Evolutionary conservation across 2,888 invertebrate genomes (phyloP).

Genomic region (Meteorus cinctellus): DNA sequence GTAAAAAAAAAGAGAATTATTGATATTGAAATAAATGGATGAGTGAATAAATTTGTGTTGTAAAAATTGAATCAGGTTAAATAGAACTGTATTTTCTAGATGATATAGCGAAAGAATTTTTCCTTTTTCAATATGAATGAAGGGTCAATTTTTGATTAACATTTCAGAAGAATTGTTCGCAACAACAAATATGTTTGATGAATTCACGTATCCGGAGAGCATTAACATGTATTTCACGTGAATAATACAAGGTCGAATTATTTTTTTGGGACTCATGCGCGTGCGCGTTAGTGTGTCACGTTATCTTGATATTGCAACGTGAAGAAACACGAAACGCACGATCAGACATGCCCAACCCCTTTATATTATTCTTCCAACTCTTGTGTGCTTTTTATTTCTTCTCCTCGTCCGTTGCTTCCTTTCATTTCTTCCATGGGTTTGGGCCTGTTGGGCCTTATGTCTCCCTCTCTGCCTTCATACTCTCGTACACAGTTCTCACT

Average conservation of each 20-base stretch:
- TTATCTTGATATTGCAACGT: conserved; percentile 21
- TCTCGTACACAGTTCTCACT: not conserved
- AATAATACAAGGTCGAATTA: not conserved
- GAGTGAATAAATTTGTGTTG: not conserved
- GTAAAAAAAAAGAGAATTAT: not conserved
- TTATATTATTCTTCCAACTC: conserved; percentile 21
- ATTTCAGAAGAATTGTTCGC: no score
- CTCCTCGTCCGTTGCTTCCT: not conserved
- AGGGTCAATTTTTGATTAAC: no score
- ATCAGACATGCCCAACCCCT: conserved; percentile 20
- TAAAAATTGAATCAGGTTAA: no score
- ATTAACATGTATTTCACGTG: no score
- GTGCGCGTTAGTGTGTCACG: conserved; percentile 13
- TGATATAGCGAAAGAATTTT: no score
- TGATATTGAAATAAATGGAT: not conserved
- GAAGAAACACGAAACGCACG: conserved; percentile 12
- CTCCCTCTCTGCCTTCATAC: not conserved
- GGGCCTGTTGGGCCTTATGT: not conserved
- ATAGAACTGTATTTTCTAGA: no score
- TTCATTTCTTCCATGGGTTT: not conserved
- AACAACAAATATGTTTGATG: no score
- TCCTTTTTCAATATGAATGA: no score
- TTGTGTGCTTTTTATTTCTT: not conserved
- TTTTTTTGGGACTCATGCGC: not conserved
- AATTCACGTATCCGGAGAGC: no score